Conservation (phyloP, 2,888 invertebrate species). For the Scaptomyza caliginosa region DNA sequence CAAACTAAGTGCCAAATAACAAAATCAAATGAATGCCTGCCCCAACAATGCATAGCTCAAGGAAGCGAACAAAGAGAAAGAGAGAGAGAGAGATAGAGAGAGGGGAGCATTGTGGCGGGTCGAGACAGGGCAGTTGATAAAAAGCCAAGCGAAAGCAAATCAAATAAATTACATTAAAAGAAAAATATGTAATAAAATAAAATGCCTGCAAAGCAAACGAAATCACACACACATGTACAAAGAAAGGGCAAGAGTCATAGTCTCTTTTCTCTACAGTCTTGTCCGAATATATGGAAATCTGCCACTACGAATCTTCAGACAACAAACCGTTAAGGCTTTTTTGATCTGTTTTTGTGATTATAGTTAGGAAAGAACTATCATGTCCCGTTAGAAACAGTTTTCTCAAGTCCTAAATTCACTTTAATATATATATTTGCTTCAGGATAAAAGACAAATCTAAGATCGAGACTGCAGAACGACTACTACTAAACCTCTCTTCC, state of each 20-base stretch:
- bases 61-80: too few species aligned
- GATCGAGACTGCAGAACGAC: too few species aligned
- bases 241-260: background rate
- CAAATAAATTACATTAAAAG: slow-evolving; percentile 76
- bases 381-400: too few species aligned
- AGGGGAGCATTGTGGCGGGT: background rate
- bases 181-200: slow-evolving; percentile 75
- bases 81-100: background rate
- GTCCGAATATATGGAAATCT: background rate
- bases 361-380: too few species aligned
- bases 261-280: slow-evolving; percentile 2
- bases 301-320: too few species aligned
- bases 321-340: too few species aligned
- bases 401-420: too few species aligned
- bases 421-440: too few species aligned
- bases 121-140: slow-evolving; percentile 22
- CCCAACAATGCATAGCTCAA: background rate
- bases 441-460: too few species aligned
- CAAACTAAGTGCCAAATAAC: slow-evolving; percentile 70
- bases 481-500: too few species aligned
- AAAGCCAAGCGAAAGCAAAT: slow-evolving; percentile 53
- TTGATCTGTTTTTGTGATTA: too few species aligned
- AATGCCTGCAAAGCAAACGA: slow-evolving; percentile 39
- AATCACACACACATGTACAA: slow-evolving; percentile 9
- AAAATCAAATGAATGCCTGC: slow-evolving; percentile 69